A percentile compares a stretch with the other conserved stretches of the same genome.
phyloP scores from a whole-genome alignment of 1,140 invertebrate genomes.

The Pseudomyrmex pallidus region DNA sequence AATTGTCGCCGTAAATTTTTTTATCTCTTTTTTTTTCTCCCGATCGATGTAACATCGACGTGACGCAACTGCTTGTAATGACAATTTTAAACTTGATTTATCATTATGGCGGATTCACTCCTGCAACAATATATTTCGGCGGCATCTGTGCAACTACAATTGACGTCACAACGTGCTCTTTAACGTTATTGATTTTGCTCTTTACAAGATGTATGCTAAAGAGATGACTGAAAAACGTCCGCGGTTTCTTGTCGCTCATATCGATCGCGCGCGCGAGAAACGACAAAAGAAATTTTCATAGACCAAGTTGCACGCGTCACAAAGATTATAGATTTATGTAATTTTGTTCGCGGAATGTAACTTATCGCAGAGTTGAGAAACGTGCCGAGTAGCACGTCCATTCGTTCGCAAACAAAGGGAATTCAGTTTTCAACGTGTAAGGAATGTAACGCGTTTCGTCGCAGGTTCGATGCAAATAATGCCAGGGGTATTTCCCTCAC shows the following conservation, averaged over 20 bases:
- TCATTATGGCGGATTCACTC: not conserved
- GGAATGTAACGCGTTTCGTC: constrained; percentile 22
- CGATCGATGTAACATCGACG: constrained; percentile 32
- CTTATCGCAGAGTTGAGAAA: constrained; percentile 34
- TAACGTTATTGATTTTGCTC: not conserved
- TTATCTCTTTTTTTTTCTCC: not conserved
- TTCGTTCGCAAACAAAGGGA: constrained; percentile 23
- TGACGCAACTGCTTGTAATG: not conserved
- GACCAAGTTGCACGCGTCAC: not conserved
- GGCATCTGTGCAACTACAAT: too few species aligned
- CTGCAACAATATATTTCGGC: not conserved
- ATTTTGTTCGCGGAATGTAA: constrained; percentile 38
- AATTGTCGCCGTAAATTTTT: constrained; percentile 71
- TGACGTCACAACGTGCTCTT: not conserved
- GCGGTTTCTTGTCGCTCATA: not conserved
- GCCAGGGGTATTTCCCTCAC: not conserved
- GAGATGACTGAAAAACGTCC: not conserved
- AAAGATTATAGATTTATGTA: constrained; percentile 37
- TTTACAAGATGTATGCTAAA: not conserved
- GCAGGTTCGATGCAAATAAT: constrained; percentile 43
- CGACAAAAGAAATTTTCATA: constrained; percentile 45
- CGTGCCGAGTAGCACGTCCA: constrained; percentile 1
- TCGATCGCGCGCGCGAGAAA: not conserved
- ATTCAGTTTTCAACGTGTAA: constrained; percentile 17
- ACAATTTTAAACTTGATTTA: constrained; percentile 33